phyloP scores from a whole-genome alignment of 2,888 invertebrate species.

The Lasioglossum malachurum region DNA sequence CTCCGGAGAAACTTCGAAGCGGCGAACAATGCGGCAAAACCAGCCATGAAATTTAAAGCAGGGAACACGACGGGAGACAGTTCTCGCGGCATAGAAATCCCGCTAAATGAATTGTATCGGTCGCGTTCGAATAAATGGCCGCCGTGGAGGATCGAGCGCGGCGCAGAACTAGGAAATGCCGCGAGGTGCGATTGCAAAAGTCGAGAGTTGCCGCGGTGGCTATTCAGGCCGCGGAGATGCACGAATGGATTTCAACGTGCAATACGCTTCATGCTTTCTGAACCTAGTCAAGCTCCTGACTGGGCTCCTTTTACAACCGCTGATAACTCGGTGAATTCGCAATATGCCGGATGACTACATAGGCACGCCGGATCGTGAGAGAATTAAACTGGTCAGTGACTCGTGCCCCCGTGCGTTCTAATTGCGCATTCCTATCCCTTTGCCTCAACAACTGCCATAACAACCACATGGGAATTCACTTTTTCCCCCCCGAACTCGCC shows the following conservation, averaged over 20 bases:
- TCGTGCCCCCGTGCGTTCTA: conserved; percentile 28
- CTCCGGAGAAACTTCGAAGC: conserved; percentile 15
- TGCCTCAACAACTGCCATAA: neutral
- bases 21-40: conserved; percentile 25
- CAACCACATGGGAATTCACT: neutral
- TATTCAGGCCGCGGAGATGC: conserved; percentile 70
- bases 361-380: conserved; percentile 32
- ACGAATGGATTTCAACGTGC: conserved; percentile 73
- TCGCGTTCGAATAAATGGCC: conserved; percentile 42
- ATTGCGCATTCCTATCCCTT: neutral
- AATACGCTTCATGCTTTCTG: conserved; percentile 58
- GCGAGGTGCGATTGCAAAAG: conserved; percentile 72
- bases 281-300: conserved; percentile 51
- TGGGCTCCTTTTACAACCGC: conserved; percentile 46
- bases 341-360: conserved; percentile 52
- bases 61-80: conserved; percentile 7
- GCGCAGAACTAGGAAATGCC: conserved; percentile 71
- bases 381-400: conserved; percentile 56
- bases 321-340: conserved; percentile 67
- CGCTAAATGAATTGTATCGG: conserved; percentile 50
- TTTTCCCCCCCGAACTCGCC: neutral
- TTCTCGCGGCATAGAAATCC: conserved; percentile 30
- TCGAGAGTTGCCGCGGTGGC: conserved; percentile 59
- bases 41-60: conserved; percentile 33
- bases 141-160: neutral